Percentiles rank a stretch among this genome's conserved stretches.
Conservation (phyloP, 2,888 invertebrate species). For the Agriopis leucophaearia region DNA sequence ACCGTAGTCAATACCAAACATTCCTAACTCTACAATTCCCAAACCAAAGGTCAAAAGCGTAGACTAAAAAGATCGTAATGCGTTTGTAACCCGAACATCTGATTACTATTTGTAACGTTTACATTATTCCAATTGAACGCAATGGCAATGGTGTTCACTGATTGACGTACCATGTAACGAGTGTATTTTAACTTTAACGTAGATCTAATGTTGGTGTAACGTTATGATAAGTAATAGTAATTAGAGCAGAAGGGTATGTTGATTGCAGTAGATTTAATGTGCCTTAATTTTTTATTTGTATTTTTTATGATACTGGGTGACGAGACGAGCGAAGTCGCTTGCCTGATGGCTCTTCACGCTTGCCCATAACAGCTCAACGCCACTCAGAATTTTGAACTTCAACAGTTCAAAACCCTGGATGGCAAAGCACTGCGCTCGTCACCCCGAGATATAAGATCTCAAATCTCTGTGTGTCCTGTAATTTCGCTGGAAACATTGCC, state of each 20-base stretch:
- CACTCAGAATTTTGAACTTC: too few relatives aligned
- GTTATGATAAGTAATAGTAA: not conserved
- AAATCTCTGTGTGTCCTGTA: too few relatives aligned
- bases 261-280: not conserved
- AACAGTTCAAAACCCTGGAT: too few relatives aligned
- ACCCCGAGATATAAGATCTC: too few relatives aligned
- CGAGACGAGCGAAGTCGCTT: too few relatives aligned
- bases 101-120: slow-evolving; percentile 84
- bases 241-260: not conserved
- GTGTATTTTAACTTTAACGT: slow-evolving; percentile 61
- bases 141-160: slow-evolving; percentile 53
- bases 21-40: slow-evolving; percentile 51
- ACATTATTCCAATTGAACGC: slow-evolving; percentile 79
- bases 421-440: too few relatives aligned
- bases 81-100: slow-evolving; percentile 74
- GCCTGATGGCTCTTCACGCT: too few relatives aligned
- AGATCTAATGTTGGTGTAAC: not conserved
- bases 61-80: slow-evolving; percentile 67
- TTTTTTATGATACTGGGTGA: too few relatives aligned
- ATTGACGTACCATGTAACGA: slow-evolving; percentile 81
- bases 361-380: too few relatives aligned
- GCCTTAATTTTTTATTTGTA: not conserved
- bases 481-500: too few relatives aligned
- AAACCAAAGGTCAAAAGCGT: slow-evolving; percentile 65
- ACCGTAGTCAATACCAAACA: not conserved